Evolutionary conservation across 2,888 invertebrate species (phyloP).

Genomic region (Andrena trimmerana): DNA sequence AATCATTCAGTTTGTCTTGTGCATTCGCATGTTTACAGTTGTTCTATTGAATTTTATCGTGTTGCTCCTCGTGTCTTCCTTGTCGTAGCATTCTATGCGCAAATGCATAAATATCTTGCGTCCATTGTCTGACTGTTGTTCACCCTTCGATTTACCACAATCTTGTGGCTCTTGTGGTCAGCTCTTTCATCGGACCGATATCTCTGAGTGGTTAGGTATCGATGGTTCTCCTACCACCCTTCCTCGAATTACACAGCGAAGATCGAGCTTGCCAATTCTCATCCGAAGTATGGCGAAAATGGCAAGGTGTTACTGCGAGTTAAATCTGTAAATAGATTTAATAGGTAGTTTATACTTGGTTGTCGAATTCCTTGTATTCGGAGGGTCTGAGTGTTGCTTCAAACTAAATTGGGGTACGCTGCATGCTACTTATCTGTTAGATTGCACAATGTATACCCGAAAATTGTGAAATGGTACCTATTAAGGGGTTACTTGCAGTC

Average conservation of each 20-base stretch:
- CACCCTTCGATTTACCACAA: slow-evolving; percentile 57
- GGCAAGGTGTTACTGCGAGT: not conserved
- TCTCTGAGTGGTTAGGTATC: slow-evolving; percentile 53
- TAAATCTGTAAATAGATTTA: not conserved
- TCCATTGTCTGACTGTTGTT: slow-evolving; percentile 39
- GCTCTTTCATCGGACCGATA: not conserved
- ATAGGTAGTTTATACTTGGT: slow-evolving; percentile 3
- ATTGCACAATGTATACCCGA: too few relatives aligned
- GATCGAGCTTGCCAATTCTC: slow-evolving; percentile 45
- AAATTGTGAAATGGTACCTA: too few relatives aligned
- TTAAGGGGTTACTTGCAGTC: too few relatives aligned
- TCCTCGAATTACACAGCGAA: slow-evolving; percentile 52
- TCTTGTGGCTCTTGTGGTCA: slow-evolving; percentile 26
- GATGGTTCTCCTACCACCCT: slow-evolving; percentile 45
- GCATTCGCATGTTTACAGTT: not conserved
- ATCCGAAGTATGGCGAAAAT: slow-evolving; percentile 10
- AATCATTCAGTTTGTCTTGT: not conserved
- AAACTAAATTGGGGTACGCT: not conserved
- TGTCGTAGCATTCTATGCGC: not conserved
- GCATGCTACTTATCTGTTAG: too few relatives aligned
- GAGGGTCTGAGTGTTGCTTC: not conserved
- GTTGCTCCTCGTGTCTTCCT: not conserved
- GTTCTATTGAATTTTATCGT: not conserved
- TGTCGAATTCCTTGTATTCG: not conserved
- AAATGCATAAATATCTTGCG: slow-evolving; percentile 18